A percentile compares a stretch with the other conserved stretches of the same genome.
These are phyloP conservation scores for Acipenser transmontanus DNA, from an alignment of 2,797 vertebrate species.

Conservation along the genomic window DNA sequence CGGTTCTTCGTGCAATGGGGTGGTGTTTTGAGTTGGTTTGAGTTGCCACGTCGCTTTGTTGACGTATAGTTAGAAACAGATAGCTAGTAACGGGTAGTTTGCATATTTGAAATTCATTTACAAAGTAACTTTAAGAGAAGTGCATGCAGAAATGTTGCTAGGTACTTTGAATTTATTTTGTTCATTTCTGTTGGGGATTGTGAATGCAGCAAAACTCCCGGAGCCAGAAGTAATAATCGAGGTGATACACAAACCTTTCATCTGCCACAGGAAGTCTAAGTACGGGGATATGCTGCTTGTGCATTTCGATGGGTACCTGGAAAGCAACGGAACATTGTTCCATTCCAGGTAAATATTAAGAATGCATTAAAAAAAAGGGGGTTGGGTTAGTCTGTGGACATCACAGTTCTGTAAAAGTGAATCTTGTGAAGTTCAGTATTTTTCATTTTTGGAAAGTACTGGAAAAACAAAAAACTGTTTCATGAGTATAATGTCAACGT, in stretches of 20 bases:
- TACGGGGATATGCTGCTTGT: slow-evolving; percentile 86
- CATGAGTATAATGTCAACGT: background rate
- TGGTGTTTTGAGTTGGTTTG: slow-evolving; percentile 20
- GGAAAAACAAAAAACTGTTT: background rate
- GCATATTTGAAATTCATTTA: background rate
- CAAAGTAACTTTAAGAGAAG: background rate
- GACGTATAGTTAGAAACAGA: background rate
- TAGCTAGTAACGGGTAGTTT: too few species aligned
- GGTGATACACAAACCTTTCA: slow-evolving; percentile 79
- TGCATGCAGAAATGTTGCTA: slow-evolving; percentile 44
- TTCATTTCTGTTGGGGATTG: slow-evolving; percentile 42
- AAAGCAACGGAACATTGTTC: slow-evolving; percentile 84
- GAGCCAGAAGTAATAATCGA: slow-evolving; percentile 85
- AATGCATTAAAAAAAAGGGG: background rate
- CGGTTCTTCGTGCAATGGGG: background rate
- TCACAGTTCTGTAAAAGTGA: background rate
- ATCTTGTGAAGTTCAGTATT: background rate
- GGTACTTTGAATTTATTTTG: slow-evolving; percentile 45
- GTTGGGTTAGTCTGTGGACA: background rate
- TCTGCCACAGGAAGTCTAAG: slow-evolving; percentile 81
- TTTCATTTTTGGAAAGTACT: background rate
- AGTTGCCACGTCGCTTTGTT: background rate
- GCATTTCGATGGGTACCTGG: slow-evolving; percentile 82
- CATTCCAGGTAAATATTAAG: slow-evolving; percentile 77
- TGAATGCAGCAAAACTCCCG: slow-evolving; percentile 71